Evolutionary conservation across 2,797 vertebrate species (phyloP), one percentile per base, ranked within the genome.

Genomic region (Notolabrus celidotus): DNA sequence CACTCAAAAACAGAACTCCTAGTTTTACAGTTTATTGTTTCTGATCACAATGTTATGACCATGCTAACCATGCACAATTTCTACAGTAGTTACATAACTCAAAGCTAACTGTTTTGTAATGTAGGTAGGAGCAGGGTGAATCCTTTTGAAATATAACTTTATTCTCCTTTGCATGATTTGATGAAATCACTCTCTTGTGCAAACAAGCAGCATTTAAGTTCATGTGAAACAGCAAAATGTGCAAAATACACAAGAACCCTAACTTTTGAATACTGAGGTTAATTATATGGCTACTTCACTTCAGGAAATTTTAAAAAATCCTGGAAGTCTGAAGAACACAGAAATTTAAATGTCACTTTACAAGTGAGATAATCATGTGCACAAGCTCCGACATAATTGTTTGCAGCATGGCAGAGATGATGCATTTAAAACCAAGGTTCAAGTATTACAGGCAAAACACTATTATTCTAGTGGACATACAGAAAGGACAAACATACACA

Each of bases 21-120:
- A 42, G 43, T 80, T 85, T 79, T 29, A 63, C 17, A 29, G 73
- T 93, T 93, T 92, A 92, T 92, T 91, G 71, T 75, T 77, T 81
- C 50, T 36, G 49, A 66, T 82, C 78, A 71, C 55, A 72, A 7
- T 31, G 29, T 56, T 62, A 76, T 84, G 77, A 86, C 64, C 91
- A 92, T 92, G 92, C 89, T 77, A 76, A 74, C 43, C 88, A 90
- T 92, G 90, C 89, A 86, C 71, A 89, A 74, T 74, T 72, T 85
- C 45, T 77, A 79, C 65, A 80, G 42, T 69, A 74, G 71, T 79
- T 71, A 85, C 68, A 70, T 71, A 65, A 83, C 79, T 77, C 61
- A 74, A 33, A 54, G 46, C 61, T 82, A 33, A 60, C 56, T 61
- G 38, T 58, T 60, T 56, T 58, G 43, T 67, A 71, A 49, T 68